phyloP scores from a whole-genome alignment of 2,113 vertebrate genomes.

The Mormyrus lacerda region DNA sequence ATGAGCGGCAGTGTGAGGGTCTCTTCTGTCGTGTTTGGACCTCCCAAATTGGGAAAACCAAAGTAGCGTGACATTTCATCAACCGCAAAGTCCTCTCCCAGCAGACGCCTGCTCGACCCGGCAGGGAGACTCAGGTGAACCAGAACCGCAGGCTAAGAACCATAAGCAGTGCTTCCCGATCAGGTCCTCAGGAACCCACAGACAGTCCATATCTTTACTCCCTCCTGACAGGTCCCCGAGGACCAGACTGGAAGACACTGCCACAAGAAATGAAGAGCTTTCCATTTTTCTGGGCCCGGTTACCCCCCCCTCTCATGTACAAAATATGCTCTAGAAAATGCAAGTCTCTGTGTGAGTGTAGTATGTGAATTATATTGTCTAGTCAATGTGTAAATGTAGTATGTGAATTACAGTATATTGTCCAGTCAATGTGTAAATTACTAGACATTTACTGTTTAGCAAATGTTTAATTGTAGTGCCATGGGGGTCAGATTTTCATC shows the following conservation, averaged over 20 bases:
- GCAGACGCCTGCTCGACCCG: background rate
- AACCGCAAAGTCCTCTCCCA: background rate
- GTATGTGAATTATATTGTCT: background rate
- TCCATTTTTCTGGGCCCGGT: background rate
- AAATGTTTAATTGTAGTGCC: background rate
- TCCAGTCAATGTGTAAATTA: background rate
- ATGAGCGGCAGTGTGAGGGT: background rate
- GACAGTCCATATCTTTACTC: too few relatives aligned
- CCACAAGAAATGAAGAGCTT: background rate
- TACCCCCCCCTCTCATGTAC: too few relatives aligned
- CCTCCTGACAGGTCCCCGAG: too few relatives aligned
- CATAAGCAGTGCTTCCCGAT: too few relatives aligned
- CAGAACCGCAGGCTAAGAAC: background rate
- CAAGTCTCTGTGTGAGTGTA: background rate
- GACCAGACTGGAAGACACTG: too few relatives aligned
- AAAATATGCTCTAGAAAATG: background rate
- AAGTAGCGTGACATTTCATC: background rate
- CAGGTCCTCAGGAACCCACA: too few relatives aligned
- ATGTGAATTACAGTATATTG: background rate
- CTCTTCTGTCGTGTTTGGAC: background rate
- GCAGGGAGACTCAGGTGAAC: background rate
- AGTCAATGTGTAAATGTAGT: background rate
- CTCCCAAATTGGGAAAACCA: background rate
- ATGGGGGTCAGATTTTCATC: background rate
- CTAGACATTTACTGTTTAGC: background rate